phyloP scores from a whole-genome alignment of 1,140 invertebrate genomes.

The Cyphomyrmex costatus region DNA sequence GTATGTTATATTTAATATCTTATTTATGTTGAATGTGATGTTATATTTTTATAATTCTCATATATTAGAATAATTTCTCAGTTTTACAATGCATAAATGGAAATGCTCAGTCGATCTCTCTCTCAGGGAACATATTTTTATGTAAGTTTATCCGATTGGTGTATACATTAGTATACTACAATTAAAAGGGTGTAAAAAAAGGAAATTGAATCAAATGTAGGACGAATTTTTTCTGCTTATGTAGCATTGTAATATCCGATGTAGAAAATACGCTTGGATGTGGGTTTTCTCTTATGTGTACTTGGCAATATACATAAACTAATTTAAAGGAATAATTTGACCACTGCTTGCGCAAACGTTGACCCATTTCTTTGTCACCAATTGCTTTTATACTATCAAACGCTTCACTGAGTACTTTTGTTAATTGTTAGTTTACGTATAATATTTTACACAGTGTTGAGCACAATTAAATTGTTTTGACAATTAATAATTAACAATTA shows the following conservation, averaged over 20 bases:
- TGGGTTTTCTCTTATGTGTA: neutral
- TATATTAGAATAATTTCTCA: neutral
- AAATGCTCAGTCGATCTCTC: neutral
- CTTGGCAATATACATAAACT: neutral
- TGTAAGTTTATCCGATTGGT: neutral
- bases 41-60: neutral
- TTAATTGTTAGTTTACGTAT: constrained; percentile 1
- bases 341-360: constrained; percentile 22
- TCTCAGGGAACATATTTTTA: neutral
- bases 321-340: constrained; percentile 30
- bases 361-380: neutral
- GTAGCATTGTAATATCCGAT: constrained; percentile 2
- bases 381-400: constrained; percentile 1
- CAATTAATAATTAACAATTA: too few relatives aligned
- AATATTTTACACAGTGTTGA: too few relatives aligned
- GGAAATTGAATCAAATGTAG: neutral
- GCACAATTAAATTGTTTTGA: too few relatives aligned
- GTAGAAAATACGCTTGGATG: constrained; percentile 11
- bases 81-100: neutral
- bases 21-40: neutral
- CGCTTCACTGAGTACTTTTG: neutral
- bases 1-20: neutral
- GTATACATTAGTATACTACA: neutral
- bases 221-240: neutral
- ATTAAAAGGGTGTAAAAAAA: neutral